Base-by-base conservation (phyloP, 1,140 invertebrate genomes). In the Notospermus geniculatus region DNA sequence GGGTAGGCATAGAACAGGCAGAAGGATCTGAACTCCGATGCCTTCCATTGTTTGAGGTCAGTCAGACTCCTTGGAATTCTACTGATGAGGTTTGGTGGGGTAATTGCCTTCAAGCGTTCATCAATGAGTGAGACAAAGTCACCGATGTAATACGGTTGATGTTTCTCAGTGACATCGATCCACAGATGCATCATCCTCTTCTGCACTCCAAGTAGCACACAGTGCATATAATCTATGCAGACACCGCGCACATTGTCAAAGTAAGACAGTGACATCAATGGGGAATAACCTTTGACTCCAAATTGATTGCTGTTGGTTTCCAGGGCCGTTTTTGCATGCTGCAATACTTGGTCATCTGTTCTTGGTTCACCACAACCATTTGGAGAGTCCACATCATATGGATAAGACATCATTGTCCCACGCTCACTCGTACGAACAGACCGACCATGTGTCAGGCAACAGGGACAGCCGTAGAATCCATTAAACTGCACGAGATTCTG, bases 201-300 rank as follows among this genome's bases (percentile, higher is more conserved):
- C 39, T 43, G 39, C 11, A 43, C 39, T 43, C 39, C 39, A 11
- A 43, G n/a, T 43, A 43, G n/a, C 11, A 43, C 39, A 43, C 39
- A 43, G n/a, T 43, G 39, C 39, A 43, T 43, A 43, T 43, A 43
- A 43, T 43, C 39, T 43, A 43, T 43, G n/a, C 11, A 43, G n/a
- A 43, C 39, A 13, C 11, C 11, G n/a, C 39, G 39, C n/a, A n/a
- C n/a, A n/a, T n/a, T n/a, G n/a, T n/a, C n/a, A n/a, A n/a, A n/a
- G n/a, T n/a, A n/a, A n/a, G 39, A 43, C 39, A 43, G n/a, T 13
- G 11, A n/a, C 11, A n/a, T 13, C 39, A 43, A 13, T n/a, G n/a
- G 11, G n/a, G 11, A 13, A 43, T 13, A 43, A 11, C 39, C 39
- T 43, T 43, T 43, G 11, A 43, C 39, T 13, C 39, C 39, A 43